Evolutionary conservation across 2,113 vertebrate species (phyloP).

Genomic region (Petrocephalus zakoni): DNA sequence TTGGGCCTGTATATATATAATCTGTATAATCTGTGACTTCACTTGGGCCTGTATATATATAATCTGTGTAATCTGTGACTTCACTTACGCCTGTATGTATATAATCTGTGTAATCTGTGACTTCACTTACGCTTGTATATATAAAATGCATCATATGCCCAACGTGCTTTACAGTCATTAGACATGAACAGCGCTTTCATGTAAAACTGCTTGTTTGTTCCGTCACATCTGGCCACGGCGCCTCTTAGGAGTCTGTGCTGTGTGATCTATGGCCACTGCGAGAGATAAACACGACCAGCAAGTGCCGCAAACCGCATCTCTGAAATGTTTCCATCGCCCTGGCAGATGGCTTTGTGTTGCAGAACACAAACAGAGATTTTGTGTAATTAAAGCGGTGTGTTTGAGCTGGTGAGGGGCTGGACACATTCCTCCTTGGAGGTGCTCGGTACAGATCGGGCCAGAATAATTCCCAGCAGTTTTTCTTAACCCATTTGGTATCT

Average conservation of each 20-base stretch:
- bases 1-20: too few species aligned
- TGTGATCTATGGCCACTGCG: neutral
- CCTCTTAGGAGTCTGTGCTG: neutral
- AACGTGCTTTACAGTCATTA: neutral
- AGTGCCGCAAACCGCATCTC: conserved; percentile 31
- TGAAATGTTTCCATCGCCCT: conserved; percentile 35
- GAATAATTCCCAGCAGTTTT: neutral
- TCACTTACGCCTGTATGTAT: neutral
- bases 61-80: neutral
- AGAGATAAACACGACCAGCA: conserved; percentile 31
- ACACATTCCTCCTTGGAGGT: neutral
- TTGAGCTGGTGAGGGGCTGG: conserved; percentile 6
- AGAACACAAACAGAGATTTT: conserved; percentile 31
- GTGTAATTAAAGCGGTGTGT: conserved; percentile 34
- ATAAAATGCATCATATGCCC: neutral
- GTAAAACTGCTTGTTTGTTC: neutral
- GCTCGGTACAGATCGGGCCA: neutral
- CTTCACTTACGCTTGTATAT: neutral
- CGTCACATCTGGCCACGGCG: neutral
- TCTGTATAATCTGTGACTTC: too few species aligned
- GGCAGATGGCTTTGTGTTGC: conserved; percentile 26
- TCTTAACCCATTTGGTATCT: neutral
- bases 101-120: neutral
- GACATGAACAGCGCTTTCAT: neutral
- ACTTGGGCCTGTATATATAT: neutral